Conservation (phyloP, 2,888 invertebrate species). For the Aphrophora alni region DNA sequence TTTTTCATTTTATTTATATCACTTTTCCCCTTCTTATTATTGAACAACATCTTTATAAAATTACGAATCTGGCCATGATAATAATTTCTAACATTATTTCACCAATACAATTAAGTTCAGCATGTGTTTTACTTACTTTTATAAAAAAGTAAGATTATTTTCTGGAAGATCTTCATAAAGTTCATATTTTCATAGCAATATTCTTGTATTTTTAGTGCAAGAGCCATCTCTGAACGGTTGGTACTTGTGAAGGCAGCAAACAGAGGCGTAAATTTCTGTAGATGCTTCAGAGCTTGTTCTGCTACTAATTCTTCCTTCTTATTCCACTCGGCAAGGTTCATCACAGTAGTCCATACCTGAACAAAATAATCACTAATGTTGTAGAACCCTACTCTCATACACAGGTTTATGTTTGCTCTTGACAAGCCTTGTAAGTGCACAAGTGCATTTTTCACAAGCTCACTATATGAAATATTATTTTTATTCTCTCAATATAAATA, state of each 20-base stretch:
- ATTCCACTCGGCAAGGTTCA: slow-evolving; percentile 97
- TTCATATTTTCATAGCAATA: slow-evolving; percentile 99
- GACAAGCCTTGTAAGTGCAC: too few relatives aligned
- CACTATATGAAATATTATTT: too few relatives aligned
- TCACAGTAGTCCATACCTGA: slow-evolving; percentile 92
- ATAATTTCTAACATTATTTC: too few relatives aligned
- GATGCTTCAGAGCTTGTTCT: slow-evolving; percentile 92
- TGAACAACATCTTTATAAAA: too few relatives aligned
- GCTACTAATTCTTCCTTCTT: slow-evolving; percentile 97
- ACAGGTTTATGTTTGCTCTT: too few relatives aligned
- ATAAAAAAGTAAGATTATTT: slow-evolving; percentile 95
- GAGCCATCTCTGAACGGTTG: slow-evolving; percentile 84
- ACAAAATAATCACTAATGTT: slow-evolving; percentile 15
- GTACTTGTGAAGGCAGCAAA: slow-evolving; percentile 87
- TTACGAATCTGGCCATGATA: too few relatives aligned
- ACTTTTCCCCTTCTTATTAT: too few relatives aligned
- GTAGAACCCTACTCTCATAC: too few relatives aligned
- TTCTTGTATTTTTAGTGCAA: slow-evolving; percentile 93
- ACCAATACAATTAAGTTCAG: too few relatives aligned
- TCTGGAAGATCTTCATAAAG: slow-evolving; percentile 98
- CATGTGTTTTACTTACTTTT: slow-evolving; percentile 87
- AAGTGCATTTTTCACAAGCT: slow-evolving; percentile 23
- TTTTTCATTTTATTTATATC: too few relatives aligned
- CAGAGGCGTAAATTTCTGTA: slow-evolving; percentile 84
- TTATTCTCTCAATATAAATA: too few relatives aligned